Conservation (phyloP, 2,888 invertebrate genomes). For the Salticus scenicus region DNA sequence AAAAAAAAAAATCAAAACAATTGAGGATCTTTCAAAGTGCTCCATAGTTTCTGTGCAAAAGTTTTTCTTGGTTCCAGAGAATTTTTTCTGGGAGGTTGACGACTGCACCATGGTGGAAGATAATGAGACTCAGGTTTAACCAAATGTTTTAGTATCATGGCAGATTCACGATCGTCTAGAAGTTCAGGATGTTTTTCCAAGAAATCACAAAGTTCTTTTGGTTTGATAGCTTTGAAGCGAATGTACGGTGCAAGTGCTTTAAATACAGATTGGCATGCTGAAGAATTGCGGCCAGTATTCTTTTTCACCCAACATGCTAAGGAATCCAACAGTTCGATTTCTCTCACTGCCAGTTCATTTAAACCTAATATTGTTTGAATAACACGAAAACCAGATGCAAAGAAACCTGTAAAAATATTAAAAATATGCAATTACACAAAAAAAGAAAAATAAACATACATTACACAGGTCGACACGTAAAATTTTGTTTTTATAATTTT, state of each 20-base stretch:
- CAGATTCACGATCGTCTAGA: background rate
- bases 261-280: background rate
- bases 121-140: background rate
- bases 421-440: too few species aligned
- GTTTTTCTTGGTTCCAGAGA: background rate
- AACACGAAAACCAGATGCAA: background rate
- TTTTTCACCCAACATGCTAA: background rate
- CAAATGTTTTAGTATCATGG: background rate
- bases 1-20: background rate
- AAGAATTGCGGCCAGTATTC: background rate
- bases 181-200: background rate
- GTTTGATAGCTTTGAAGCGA: background rate
- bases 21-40: background rate
- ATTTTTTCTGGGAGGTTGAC: background rate
- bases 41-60: background rate
- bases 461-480: too few species aligned
- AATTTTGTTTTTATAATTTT: too few species aligned
- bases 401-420: background rate
- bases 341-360: background rate
- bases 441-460: too few species aligned
- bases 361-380: background rate
- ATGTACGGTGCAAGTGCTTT: background rate
- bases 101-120: background rate
- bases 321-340: background rate
- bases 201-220: background rate